Percentiles rank a stretch among this genome's conserved stretches.
phyloP scores from a whole-genome alignment of 2,113 vertebrate genomes.

The Dasyurus viverrinus region DNA sequence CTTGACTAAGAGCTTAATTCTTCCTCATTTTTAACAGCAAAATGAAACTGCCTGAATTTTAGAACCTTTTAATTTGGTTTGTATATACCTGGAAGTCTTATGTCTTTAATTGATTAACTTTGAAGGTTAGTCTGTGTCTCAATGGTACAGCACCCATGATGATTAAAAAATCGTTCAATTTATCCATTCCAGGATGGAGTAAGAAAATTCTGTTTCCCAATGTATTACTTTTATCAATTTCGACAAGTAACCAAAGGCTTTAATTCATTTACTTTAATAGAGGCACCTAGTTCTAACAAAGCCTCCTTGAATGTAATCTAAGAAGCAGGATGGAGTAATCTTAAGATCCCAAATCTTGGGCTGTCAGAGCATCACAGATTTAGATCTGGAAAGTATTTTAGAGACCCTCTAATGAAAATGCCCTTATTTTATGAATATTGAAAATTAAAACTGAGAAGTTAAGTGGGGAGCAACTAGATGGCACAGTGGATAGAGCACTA shows the following conservation, averaged over 20 bases:
- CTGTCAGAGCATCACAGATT: not conserved
- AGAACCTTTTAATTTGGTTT: not conserved
- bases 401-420: not conserved
- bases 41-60: not conserved
- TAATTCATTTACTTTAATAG: conserved; percentile 20
- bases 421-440: not conserved
- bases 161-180: not conserved
- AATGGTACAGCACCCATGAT: not conserved
- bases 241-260: conserved; percentile 37
- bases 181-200: conserved; percentile 15
- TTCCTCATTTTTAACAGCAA: conserved; percentile 58
- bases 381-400: not conserved
- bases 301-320: conserved; percentile 6
- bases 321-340: not conserved
- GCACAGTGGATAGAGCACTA: too few relatives aligned
- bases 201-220: conserved; percentile 6
- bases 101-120: not conserved
- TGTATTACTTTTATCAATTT: conserved; percentile 20
- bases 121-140: conserved; percentile 12
- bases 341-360: not conserved
- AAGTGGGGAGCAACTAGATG: not conserved
- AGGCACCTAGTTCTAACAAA: not conserved
- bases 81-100: not conserved
- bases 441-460: not conserved
- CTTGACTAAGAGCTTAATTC: not conserved